Evolutionary conservation across 2,888 invertebrate genomes (phyloP).

Genomic region (Xestia ashworthii): DNA sequence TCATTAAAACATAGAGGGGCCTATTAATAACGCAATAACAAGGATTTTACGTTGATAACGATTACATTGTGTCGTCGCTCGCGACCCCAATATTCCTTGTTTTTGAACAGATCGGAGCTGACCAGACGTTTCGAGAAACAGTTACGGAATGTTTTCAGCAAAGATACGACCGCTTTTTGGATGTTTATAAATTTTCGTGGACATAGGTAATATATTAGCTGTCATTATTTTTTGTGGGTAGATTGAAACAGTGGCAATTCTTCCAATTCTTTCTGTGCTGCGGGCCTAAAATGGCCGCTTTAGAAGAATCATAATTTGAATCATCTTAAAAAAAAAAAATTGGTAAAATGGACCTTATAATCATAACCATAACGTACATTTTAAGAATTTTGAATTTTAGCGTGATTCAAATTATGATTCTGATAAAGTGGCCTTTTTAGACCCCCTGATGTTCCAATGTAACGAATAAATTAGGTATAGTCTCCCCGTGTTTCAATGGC

Average conservation of each 20-base stretch:
- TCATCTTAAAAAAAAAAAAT: too few species aligned
- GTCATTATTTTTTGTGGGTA: not conserved
- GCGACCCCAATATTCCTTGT: conserved; percentile 36
- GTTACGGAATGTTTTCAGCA: not conserved
- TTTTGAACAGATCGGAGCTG: conserved; percentile 21
- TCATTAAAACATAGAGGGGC: conserved; percentile 27
- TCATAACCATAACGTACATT: too few species aligned
- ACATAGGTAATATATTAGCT: not conserved
- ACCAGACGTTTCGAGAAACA: conserved; percentile 31
- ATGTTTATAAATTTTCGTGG: not conserved
- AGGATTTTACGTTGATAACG: conserved; percentile 46
- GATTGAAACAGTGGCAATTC: not conserved
- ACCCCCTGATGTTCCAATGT: not conserved
- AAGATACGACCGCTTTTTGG: not conserved
- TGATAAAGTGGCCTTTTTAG: too few species aligned
- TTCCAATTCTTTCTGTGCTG: not conserved
- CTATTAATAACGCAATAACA: conserved; percentile 47
- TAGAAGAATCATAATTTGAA: too few species aligned
- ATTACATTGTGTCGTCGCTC: conserved; percentile 21
- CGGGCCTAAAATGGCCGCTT: too few species aligned
- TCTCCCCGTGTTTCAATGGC: not conserved
- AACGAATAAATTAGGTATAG: not conserved
- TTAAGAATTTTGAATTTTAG: too few species aligned
- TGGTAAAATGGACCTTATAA: too few species aligned
- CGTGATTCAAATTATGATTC: too few species aligned